A percentile compares a stretch with the other conserved stretches of the same genome.
These are phyloP conservation scores for Amphiduros pacificus DNA, from an alignment of 2,888 invertebrate species.

Conservation along the genomic window DNA sequence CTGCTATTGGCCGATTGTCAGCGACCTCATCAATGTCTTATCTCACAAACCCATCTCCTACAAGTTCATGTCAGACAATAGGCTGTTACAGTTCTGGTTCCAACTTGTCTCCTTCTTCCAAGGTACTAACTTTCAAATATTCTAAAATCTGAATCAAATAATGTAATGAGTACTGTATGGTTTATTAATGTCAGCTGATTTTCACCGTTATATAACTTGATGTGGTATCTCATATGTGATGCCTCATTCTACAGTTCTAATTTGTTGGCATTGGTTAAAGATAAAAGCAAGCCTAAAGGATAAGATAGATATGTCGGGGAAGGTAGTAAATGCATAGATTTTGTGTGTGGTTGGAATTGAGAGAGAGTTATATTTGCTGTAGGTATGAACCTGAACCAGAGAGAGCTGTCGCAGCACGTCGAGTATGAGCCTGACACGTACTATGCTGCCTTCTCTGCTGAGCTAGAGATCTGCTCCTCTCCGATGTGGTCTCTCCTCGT, in stretches of 20 bases:
- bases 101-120: constrained; percentile 91
- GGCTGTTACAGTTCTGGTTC: constrained; percentile 94
- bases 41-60: constrained; percentile 90
- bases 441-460: constrained; percentile 96
- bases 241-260: too few species aligned
- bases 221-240: too few species aligned
- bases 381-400: constrained; percentile 96
- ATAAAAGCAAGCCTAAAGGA: too few species aligned
- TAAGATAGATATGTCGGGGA: too few species aligned
- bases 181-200: too few species aligned
- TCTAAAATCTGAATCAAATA: not conserved
- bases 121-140: constrained; percentile 67
- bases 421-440: constrained; percentile 97
- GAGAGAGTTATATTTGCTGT: not conserved
- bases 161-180: too few species aligned
- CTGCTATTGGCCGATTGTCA: constrained; percentile 97
- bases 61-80: constrained; percentile 80
- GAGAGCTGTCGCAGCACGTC: constrained; percentile 87
- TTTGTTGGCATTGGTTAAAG: too few species aligned
- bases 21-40: constrained; percentile 93
- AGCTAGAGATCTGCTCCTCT: constrained; percentile 93
- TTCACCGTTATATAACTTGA: too few species aligned
- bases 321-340: too few species aligned
- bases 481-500: constrained; percentile 97
- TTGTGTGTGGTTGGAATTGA: too few species aligned